phyloP scores from a whole-genome alignment of 2,113 vertebrate genomes.

The Gavialis gangeticus region DNA sequence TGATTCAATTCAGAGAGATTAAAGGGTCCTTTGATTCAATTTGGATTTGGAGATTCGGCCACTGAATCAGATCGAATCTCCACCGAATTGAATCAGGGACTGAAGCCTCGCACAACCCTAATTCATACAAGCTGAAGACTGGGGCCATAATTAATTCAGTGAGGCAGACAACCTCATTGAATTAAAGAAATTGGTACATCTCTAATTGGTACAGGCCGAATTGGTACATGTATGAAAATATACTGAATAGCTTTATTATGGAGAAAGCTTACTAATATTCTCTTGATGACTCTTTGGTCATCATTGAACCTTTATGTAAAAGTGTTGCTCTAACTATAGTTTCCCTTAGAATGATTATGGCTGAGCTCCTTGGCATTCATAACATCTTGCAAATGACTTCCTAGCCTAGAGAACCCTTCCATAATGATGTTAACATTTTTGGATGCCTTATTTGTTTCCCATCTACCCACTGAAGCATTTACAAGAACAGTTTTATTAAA shows the following conservation, averaged over 20 bases:
- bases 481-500: conserved; percentile 35
- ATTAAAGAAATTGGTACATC: too few species aligned
- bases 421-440: conserved; percentile 2
- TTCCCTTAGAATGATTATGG: rapidly evolving
- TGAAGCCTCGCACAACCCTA: too few species aligned
- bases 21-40: too few species aligned
- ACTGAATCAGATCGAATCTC: too few species aligned
- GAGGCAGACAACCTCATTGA: rapidly evolving
- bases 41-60: too few species aligned
- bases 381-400: conserved; percentile 59
- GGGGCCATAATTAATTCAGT: neutral
- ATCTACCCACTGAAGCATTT: conserved; percentile 30
- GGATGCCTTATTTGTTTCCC: conserved; percentile 1
- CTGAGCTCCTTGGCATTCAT: conserved; percentile 9
- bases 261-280: neutral
- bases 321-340: neutral
- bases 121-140: neutral
- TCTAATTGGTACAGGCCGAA: neutral
- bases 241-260: neutral
- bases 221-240: neutral
- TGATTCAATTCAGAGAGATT: too few species aligned
- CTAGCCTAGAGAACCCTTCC: neutral
- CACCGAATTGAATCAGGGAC: too few species aligned
- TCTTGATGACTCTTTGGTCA: rapidly evolving
- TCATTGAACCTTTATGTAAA: rapidly evolving